These are phyloP conservation scores for Brachionus rotundiformis DNA, from an alignment of 1,140 invertebrate species.

Conservation along the genomic window DNA sequence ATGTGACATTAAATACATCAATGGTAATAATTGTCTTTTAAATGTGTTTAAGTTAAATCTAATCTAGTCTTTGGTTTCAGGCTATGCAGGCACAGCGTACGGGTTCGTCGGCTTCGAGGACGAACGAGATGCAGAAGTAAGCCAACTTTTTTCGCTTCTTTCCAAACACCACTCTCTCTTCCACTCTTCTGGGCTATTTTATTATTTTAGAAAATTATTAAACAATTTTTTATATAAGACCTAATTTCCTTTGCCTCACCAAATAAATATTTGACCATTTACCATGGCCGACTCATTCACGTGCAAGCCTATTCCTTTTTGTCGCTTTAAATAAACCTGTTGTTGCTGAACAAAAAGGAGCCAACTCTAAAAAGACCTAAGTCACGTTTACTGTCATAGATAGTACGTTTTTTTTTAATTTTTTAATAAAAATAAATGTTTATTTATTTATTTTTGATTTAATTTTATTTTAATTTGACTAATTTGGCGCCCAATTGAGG, in stretches of 20 bases:
- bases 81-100: conserved; percentile 55
- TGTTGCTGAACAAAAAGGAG: background rate
- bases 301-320: background rate
- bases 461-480: background rate
- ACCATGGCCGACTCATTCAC: background rate
- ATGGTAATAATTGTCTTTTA: background rate
- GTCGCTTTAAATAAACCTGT: background rate
- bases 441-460: background rate
- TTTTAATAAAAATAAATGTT: background rate
- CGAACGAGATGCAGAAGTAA: conserved; percentile 57
- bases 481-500: background rate
- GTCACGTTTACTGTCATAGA: background rate
- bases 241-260: background rate
- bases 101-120: conserved; percentile 58
- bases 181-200: background rate
- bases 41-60: background rate
- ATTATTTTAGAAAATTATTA: background rate
- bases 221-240: background rate
- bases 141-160: conserved; percentile 28
- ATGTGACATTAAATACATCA: conserved; percentile 57
- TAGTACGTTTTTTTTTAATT: background rate
- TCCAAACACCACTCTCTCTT: conserved; percentile 3
- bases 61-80: background rate
- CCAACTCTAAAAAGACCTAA: background rate
- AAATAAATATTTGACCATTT: background rate